Conservation (phyloP, 53 echinoderm and acorn worm species). For the Hippasteria phrygiana region DNA sequence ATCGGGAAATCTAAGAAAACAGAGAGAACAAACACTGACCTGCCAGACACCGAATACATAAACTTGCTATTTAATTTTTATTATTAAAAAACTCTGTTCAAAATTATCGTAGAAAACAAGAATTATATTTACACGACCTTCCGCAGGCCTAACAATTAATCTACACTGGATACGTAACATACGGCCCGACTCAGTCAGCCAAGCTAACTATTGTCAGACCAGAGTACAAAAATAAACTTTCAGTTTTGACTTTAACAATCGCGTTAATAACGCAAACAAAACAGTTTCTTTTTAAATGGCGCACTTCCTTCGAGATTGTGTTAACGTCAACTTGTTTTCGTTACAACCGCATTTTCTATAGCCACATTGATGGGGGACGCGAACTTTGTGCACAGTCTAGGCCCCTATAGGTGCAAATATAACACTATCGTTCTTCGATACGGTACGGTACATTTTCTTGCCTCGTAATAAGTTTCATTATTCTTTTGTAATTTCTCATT, state of each 20-base stretch:
- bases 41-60: constrained; percentile 26
- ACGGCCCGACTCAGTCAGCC: constrained; percentile 2
- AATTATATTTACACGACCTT: constrained; percentile 59
- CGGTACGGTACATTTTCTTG: not conserved
- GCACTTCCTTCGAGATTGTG: constrained; percentile 3
- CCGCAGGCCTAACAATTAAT: constrained; percentile 3
- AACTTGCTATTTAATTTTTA: constrained; percentile 35
- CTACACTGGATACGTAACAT: constrained; percentile 3
- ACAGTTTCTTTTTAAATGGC: not conserved
- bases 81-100: constrained; percentile 59
- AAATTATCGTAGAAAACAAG: constrained; percentile 60
- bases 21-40: not conserved
- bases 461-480: not conserved
- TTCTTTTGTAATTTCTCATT: too few species aligned
- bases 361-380: too few species aligned
- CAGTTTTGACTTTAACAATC: constrained; percentile 52
- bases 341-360: too few species aligned
- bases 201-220: constrained; percentile 15
- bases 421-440: too few species aligned
- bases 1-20: not conserved
- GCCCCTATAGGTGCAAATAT: too few species aligned
- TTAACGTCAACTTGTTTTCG: not conserved
- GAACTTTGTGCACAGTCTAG: too few species aligned
- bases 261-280: constrained; percentile 44
- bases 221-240: constrained; percentile 63